phyloP scores from a whole-genome alignment of 2,888 invertebrate species.

The Polylopha cassiicola region DNA sequence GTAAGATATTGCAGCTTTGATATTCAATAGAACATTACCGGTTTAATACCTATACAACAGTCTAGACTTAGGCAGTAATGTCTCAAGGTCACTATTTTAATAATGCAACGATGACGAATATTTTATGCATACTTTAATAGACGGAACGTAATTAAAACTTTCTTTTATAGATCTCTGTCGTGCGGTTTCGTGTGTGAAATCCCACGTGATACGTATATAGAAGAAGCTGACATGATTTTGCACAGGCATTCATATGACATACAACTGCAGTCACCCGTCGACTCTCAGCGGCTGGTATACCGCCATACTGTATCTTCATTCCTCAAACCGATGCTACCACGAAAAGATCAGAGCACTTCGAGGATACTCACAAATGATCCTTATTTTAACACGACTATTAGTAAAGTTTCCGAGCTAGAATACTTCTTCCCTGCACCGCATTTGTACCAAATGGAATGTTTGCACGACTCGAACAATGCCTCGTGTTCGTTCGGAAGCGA shows the following conservation, averaged over 20 bases:
- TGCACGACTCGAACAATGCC: constrained; percentile 50
- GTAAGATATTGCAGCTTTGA: constrained; percentile 44
- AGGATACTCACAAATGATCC: constrained; percentile 76
- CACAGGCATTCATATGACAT: constrained; percentile 75
- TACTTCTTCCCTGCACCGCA: constrained; percentile 80
- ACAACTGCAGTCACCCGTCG: constrained; percentile 57
- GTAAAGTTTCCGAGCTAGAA: constrained; percentile 70
- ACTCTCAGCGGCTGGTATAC: constrained; percentile 56
- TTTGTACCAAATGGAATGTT: constrained; percentile 63
- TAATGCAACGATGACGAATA: too few relatives aligned
- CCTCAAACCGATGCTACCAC: constrained; percentile 44
- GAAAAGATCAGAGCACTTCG: constrained; percentile 71
- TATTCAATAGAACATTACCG: too few relatives aligned
- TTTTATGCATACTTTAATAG: constrained; percentile 1
- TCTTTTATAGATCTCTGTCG: constrained; percentile 57
- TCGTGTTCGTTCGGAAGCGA: constrained; percentile 56
- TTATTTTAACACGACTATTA: constrained; percentile 74
- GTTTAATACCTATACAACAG: too few relatives aligned
- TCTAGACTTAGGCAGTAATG: too few relatives aligned
- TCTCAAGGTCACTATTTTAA: too few relatives aligned
- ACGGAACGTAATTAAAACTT: constrained; percentile 17
- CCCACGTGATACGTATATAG: constrained; percentile 53
- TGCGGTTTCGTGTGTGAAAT: constrained; percentile 79
- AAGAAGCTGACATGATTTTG: constrained; percentile 64
- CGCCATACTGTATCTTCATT: constrained; percentile 59